These are phyloP conservation scores for Chloebia gouldiae DNA, from an alignment of 2,113 vertebrate genomes.

Conservation along the genomic window DNA sequence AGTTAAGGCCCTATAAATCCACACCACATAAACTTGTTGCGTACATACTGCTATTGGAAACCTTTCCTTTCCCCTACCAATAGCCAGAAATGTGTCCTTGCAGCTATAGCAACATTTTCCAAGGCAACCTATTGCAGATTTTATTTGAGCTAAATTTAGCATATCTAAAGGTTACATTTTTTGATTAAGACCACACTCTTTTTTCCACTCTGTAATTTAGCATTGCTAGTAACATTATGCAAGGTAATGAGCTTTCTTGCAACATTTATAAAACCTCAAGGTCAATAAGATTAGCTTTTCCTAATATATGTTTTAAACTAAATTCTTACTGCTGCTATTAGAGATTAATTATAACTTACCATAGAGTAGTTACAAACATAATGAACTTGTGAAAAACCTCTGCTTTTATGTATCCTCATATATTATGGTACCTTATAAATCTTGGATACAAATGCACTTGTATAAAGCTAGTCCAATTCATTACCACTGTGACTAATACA, in stretches of 20 bases:
- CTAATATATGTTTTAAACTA: background rate
- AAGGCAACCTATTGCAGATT: conserved; percentile 74
- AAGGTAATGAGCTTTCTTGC: conserved; percentile 11
- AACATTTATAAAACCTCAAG: conserved; percentile 30
- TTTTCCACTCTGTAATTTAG: conserved; percentile 13
- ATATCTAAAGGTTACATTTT: conserved; percentile 63
- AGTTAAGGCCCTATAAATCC: background rate
- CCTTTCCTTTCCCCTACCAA: conserved; percentile 61
- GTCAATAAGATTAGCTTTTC: background rate
- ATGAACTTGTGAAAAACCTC: background rate
- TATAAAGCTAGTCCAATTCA: background rate
- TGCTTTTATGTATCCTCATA: background rate
- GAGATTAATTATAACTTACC: background rate
- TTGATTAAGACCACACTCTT: conserved; percentile 65
- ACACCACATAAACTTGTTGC: conserved; percentile 32
- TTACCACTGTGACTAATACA: background rate
- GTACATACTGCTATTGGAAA: conserved; percentile 20
- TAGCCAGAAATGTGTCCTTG: conserved; percentile 71
- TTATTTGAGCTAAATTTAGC: conserved; percentile 74
- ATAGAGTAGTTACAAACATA: background rate
- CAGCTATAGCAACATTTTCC: conserved; percentile 82
- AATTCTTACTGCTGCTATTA: conserved; percentile 1
- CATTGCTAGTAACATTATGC: background rate
- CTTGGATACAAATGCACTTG: background rate
- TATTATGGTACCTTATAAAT: background rate